Conservation (phyloP, 35 echinoderm and acorn worm genomes). For the Heliocidaris erythrogramma region DNA sequence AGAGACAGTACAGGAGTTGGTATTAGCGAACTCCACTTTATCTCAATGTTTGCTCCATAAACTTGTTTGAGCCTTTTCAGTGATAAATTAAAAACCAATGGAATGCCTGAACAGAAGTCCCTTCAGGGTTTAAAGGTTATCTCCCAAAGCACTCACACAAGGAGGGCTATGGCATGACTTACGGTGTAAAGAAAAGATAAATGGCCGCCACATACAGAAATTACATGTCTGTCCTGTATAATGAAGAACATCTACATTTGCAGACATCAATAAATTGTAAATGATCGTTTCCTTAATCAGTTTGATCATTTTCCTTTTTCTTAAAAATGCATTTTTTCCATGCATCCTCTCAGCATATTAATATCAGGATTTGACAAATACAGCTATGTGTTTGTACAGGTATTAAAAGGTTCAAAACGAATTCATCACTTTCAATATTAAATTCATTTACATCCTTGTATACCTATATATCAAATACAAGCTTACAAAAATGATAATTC, state of each 20-base stretch:
- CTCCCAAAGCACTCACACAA: not conserved
- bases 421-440: no score
- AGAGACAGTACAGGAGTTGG: not conserved
- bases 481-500: no score
- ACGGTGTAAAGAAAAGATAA: not conserved
- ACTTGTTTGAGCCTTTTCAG: slow-evolving; percentile 21
- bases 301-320: not conserved
- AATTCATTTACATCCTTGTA: no score
- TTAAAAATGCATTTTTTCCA: no score
- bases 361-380: no score
- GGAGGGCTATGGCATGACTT: not conserved
- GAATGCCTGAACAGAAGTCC: slow-evolving; percentile 22
- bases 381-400: no score
- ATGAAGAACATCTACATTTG: no score
- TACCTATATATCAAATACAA: no score
- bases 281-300: not conserved
- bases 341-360: no score
- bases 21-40: slow-evolving; percentile 21
- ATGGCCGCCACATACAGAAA: not conserved
- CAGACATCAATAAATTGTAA: no score
- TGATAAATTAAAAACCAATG: slow-evolving; percentile 29
- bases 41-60: slow-evolving; percentile 30
- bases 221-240: not conserved
- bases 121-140: slow-evolving; percentile 11
- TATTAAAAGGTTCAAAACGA: no score